Percentiles rank a stretch among this genome's conserved stretches.
These are phyloP conservation scores for Eulimnadia texana DNA, from an alignment of 1,140 invertebrate species.

Conservation along the genomic window DNA sequence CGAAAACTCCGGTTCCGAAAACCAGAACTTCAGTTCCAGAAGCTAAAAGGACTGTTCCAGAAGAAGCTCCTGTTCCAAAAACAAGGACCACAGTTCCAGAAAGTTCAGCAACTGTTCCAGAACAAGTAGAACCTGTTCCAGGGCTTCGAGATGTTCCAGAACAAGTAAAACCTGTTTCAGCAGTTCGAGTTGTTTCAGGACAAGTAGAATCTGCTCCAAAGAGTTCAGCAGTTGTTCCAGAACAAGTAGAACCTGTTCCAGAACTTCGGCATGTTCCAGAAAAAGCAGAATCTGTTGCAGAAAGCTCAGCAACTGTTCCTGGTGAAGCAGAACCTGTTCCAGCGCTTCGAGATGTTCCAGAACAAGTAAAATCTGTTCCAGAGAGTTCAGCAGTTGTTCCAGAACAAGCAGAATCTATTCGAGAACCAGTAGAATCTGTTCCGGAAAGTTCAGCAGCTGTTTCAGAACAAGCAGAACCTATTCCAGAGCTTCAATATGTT, in stretches of 20 bases:
- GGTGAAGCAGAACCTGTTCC: neutral
- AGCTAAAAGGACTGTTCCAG: neutral
- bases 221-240: no score
- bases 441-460: neutral
- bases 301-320: neutral
- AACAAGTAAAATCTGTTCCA: constrained; percentile 2
- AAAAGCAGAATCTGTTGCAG: no score
- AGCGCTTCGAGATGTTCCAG: neutral
- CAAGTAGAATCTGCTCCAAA: no score
- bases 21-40: neutral
- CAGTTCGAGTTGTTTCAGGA: no score
- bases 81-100: neutral
- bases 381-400: neutral
- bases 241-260: no score
- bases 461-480: neutral
- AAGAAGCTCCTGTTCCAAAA: neutral
- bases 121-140: no score
- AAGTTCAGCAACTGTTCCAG: no score
- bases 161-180: no score
- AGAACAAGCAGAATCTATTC: neutral
- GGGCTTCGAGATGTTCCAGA: no score
- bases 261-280: no score
- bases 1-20: no score
- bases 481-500: no score
- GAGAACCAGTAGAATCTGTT: neutral